phyloP scores from a whole-genome alignment of 2,113 vertebrate species.

The Pan troglodytes region NHGRI_mPanTro3-v2.1_pri NC_072404.2:138448001-138448500 shows the following conservation, averaged over 20 bases:
- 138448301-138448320: constrained; percentile 9
- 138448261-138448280: neutral
- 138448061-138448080: neutral
- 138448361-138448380: neutral
- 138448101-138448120: neutral
- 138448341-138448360: constrained; percentile 3
- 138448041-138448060: neutral
- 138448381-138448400: neutral
- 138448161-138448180: neutral
- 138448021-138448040: neutral
- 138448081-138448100: neutral
- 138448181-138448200: neutral
- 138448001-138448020: neutral
- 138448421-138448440: neutral
- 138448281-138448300: neutral
- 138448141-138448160: constrained; percentile 23
- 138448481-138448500: neutral
- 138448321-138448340: neutral
- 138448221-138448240: neutral
- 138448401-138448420: neutral
- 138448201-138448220: neutral
- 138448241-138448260: neutral
- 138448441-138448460: neutral
- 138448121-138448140: constrained; percentile 3
- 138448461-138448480: neutral